Conservation (phyloP, 2,113 vertebrate species). For the Bufo gargarizans region DNA sequence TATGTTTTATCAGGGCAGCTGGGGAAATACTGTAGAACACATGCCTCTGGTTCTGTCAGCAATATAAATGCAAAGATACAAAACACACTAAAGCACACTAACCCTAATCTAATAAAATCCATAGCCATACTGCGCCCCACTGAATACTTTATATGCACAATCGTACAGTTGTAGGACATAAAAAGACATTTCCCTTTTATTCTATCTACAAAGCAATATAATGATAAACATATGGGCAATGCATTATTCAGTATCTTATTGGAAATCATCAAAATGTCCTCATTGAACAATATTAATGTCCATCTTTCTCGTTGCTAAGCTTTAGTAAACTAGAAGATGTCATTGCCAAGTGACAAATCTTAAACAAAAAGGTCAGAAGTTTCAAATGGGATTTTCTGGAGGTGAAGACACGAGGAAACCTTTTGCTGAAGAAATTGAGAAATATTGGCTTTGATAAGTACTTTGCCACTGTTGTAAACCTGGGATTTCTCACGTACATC, state of each 20-base stretch:
- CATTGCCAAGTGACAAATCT: slow-evolving; percentile 41
- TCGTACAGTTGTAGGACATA: slow-evolving; percentile 34
- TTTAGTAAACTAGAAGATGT: slow-evolving; percentile 35
- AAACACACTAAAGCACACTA: slow-evolving; percentile 7
- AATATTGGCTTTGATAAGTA: slow-evolving; percentile 57
- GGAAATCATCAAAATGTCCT: slow-evolving; percentile 39
- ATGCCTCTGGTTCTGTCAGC: slow-evolving; percentile 25
- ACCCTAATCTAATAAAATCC: slow-evolving; percentile 28
- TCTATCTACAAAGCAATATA: slow-evolving; percentile 53
- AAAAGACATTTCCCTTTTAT: slow-evolving; percentile 34
- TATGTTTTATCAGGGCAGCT: slow-evolving; percentile 40
- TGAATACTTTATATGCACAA: slow-evolving; percentile 38
- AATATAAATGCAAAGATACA: slow-evolving; percentile 23
- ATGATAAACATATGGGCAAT: slow-evolving; percentile 48
- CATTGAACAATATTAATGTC: slow-evolving; percentile 38
- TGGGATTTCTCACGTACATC: slow-evolving; percentile 45
- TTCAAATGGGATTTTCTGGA: slow-evolving; percentile 30
- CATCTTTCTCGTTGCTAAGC: slow-evolving; percentile 35
- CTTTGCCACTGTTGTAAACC: slow-evolving; percentile 56
- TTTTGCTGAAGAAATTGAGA: slow-evolving; percentile 48
- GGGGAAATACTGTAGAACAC: slow-evolving; percentile 3
- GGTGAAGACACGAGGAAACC: slow-evolving; percentile 51
- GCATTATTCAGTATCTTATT: slow-evolving; percentile 48
- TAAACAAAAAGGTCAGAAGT: slow-evolving; percentile 43
- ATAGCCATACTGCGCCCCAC: slow-evolving; percentile 35